These are phyloP conservation scores for Athripsodes cinereus DNA, from an alignment of 2,888 invertebrate genomes.

Conservation along the genomic window DNA sequence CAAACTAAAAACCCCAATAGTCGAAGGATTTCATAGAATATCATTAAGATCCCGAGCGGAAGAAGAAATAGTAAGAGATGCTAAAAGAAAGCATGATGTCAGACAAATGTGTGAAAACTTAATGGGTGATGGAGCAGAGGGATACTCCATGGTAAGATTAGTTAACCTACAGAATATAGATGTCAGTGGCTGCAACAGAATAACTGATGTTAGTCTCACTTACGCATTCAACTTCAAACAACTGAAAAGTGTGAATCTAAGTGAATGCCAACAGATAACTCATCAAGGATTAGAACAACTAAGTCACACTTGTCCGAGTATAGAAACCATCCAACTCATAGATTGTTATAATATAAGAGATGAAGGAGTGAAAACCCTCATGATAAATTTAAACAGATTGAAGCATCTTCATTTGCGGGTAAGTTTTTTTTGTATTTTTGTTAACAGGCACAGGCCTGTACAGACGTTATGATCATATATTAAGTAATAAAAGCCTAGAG, in stretches of 20 bases:
- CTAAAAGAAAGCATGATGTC: slow-evolving; percentile 57
- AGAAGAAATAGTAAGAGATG: slow-evolving; percentile 62
- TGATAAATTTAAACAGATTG: slow-evolving; percentile 43
- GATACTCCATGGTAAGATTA: slow-evolving; percentile 51
- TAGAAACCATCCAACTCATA: slow-evolving; percentile 60
- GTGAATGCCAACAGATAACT: slow-evolving; percentile 65
- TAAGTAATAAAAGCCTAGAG: no score
- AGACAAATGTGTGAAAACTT: slow-evolving; percentile 55
- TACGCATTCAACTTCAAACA: slow-evolving; percentile 63
- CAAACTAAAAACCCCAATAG: neutral
- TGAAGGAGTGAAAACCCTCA: slow-evolving; percentile 45
- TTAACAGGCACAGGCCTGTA: no score
- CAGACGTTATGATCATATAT: no score
- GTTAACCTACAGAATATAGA: slow-evolving; percentile 54
- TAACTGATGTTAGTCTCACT: slow-evolving; percentile 66
- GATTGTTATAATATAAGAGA: slow-evolving; percentile 66
- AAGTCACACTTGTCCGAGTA: slow-evolving; percentile 60
- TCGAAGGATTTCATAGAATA: slow-evolving; percentile 36
- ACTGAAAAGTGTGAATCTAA: slow-evolving; percentile 55
- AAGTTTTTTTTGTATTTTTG: slow-evolving; percentile 31
- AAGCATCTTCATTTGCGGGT: slow-evolving; percentile 54
- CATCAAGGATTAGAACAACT: slow-evolving; percentile 57
- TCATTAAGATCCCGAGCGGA: slow-evolving; percentile 61
- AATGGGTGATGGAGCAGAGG: slow-evolving; percentile 39
- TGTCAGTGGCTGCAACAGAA: slow-evolving; percentile 61